These are phyloP conservation scores for Megaptera novaeangliae DNA, from an alignment of 2,113 vertebrate species.

Conservation along the genomic window DNA sequence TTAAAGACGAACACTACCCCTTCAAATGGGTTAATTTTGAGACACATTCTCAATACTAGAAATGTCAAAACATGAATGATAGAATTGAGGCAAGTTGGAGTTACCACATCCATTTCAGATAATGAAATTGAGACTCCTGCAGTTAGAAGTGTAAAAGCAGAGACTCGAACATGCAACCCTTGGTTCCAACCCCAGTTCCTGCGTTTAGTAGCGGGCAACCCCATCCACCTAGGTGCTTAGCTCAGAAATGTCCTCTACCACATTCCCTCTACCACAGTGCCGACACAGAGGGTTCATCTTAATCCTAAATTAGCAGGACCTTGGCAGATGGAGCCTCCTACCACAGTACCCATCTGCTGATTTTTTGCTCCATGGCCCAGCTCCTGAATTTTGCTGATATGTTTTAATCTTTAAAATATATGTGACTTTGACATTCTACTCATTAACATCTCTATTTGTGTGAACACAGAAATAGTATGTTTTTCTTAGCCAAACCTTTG, in stretches of 20 bases:
- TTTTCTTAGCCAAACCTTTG: not conserved
- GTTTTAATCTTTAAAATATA: not conserved
- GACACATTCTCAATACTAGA: not conserved
- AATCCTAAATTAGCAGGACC: not conserved
- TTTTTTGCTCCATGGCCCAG: not conserved
- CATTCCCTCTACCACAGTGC: not conserved
- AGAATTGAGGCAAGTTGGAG: not conserved
- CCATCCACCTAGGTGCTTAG: not conserved
- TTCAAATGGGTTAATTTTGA: not conserved
- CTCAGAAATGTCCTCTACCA: not conserved
- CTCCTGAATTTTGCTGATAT: not conserved
- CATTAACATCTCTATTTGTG: not conserved
- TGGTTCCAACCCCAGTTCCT: not conserved
- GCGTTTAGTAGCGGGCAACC: not conserved
- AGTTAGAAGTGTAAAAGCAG: not conserved
- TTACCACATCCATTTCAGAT: not conserved
- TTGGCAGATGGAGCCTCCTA: not conserved
- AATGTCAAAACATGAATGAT: not conserved
- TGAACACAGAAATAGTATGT: not conserved
- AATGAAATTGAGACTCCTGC: not conserved
- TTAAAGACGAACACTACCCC: not conserved
- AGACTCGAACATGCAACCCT: not conserved
- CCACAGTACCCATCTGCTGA: slow-evolving; percentile 1
- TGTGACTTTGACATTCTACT: not conserved
- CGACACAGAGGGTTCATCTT: not conserved